These are phyloP conservation scores for Drosophila falleni DNA, from an alignment of 2,888 invertebrate species.

Conservation along the genomic window DNA sequence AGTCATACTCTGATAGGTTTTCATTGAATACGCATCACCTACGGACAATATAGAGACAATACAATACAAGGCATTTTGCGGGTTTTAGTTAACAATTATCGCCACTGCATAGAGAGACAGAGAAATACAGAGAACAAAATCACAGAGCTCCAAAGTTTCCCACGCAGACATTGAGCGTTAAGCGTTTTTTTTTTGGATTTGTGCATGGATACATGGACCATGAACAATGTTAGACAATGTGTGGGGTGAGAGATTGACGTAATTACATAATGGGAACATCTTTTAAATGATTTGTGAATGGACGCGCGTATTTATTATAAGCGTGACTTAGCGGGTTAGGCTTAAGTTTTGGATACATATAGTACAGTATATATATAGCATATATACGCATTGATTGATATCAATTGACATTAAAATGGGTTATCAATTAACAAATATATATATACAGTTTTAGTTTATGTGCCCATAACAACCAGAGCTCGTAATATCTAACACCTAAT, in stretches of 20 bases:
- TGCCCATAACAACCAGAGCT: slow-evolving; percentile 26
- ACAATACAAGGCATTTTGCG: slow-evolving; percentile 34
- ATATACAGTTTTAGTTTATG: slow-evolving; percentile 34
- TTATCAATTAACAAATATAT: slow-evolving; percentile 29
- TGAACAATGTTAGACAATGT: slow-evolving; percentile 66
- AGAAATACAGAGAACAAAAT: slow-evolving; percentile 5
- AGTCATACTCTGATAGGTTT: slow-evolving; percentile 86
- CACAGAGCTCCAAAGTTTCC: slow-evolving; percentile 33
- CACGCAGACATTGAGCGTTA: slow-evolving; percentile 46
- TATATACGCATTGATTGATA: slow-evolving; percentile 5
- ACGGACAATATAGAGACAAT: slow-evolving; percentile 64
- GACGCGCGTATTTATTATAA: slow-evolving; percentile 51
- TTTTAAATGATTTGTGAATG: slow-evolving; percentile 43
- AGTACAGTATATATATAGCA: neutral
- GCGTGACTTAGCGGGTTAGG: slow-evolving; percentile 45
- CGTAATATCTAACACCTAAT: slow-evolving; percentile 13
- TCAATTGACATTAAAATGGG: slow-evolving; percentile 12
- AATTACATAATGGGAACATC: slow-evolving; percentile 31
- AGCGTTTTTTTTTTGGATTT: slow-evolving; percentile 33
- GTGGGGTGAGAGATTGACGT: slow-evolving; percentile 16
- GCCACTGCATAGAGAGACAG: slow-evolving; percentile 14
- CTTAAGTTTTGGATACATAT: slow-evolving; percentile 3
- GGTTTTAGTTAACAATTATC: slow-evolving; percentile 33
- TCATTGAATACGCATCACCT: slow-evolving; percentile 86
- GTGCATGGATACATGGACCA: slow-evolving; percentile 50